A percentile compares a stretch with the other conserved stretches of the same genome.
Conservation (phyloP, 23 tunicate genomes). For the Trididemnum nubilum region DNA sequence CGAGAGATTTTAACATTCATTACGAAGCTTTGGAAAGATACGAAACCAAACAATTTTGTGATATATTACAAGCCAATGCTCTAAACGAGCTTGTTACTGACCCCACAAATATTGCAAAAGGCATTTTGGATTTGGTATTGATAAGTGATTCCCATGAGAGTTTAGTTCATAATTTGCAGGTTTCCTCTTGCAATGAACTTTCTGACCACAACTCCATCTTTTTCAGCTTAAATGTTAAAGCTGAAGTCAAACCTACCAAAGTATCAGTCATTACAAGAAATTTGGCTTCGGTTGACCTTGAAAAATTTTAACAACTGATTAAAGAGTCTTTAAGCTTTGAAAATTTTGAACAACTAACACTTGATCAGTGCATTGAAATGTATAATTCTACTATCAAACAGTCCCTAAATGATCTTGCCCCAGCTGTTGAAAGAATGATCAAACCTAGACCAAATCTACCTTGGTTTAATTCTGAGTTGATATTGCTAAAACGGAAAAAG, state of each 20-base stretch:
- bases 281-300: neutral
- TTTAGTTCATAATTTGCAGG: neutral
- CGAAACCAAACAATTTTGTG: neutral
- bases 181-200: neutral
- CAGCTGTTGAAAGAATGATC: neutral
- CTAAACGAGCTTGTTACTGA: neutral
- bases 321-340: neutral
- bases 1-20: neutral
- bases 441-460: neutral
- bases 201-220: neutral
- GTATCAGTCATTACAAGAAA: neutral
- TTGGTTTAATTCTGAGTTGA: neutral
- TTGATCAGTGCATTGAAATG: neutral
- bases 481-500: neutral
- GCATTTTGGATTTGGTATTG: neutral
- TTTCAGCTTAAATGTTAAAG: neutral
- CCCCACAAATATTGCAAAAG: neutral
- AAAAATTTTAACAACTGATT: neutral
- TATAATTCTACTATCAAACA: neutral
- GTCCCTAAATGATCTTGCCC: neutral
- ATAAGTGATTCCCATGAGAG: neutral
- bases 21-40: neutral
- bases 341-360: neutral
- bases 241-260: neutral
- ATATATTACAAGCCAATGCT: neutral